phyloP scores from a whole-genome alignment of 2,797 vertebrate genomes.

The Mareca penelope region DNA sequence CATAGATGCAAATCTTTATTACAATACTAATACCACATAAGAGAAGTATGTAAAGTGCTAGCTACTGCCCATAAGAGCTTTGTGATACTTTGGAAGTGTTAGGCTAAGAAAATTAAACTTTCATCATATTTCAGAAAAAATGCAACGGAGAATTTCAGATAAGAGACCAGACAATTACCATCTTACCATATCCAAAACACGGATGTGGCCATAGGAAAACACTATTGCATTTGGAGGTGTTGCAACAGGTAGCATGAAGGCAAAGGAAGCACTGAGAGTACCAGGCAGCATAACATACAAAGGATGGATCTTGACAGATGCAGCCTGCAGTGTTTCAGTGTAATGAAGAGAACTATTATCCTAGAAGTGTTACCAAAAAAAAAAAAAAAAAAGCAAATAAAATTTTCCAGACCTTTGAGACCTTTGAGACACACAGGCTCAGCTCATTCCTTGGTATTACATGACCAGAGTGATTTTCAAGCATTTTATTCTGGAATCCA shows the following conservation, averaged over 20 bases:
- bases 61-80: not conserved
- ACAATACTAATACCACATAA: not conserved
- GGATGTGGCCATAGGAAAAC: conserved; percentile 93
- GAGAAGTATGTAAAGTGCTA: not conserved
- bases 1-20: not conserved
- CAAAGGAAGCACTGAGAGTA: conserved; percentile 93
- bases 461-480: not conserved
- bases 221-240: conserved; percentile 97
- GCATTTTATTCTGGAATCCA: conserved; percentile 4
- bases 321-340: conserved; percentile 82
- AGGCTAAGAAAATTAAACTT: not conserved
- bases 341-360: not conserved
- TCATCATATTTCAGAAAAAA: not conserved
- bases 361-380: not conserved
- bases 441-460: not conserved
- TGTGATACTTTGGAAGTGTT: not conserved
- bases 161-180: not conserved
- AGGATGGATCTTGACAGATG: conserved; percentile 89
- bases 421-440: not conserved
- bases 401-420: not conserved
- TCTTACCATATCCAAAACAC: conserved; percentile 93
- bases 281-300: conserved; percentile 94
- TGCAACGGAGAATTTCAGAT: not conserved
- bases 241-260: conserved; percentile 97
- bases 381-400: not conserved